These are phyloP conservation scores for Muscicapa comitata DNA, from an alignment of 2,797 vertebrate species.

Conservation along the genomic window DNA sequence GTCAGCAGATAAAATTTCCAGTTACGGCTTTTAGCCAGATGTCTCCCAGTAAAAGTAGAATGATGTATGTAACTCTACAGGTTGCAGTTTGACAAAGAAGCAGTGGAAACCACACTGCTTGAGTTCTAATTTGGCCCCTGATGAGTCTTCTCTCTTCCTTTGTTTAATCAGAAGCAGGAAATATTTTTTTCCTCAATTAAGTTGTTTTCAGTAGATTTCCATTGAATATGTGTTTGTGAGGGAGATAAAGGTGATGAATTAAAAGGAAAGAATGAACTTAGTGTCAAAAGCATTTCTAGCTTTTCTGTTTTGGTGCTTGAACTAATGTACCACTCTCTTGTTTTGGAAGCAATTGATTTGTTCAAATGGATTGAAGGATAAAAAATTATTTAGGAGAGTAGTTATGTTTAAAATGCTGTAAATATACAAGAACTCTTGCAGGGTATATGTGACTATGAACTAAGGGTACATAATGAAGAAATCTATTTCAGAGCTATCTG, in stretches of 20 bases:
- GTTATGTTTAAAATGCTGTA: neutral
- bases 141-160: neutral
- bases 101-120: neutral
- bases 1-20: neutral
- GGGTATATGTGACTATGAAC: neutral
- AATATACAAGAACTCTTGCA: neutral
- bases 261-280: neutral
- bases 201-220: neutral
- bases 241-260: neutral
- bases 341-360: neutral
- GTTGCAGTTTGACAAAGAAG: neutral
- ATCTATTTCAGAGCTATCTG: neutral
- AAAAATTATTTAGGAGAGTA: neutral
- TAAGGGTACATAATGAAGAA: neutral
- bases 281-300: neutral
- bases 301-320: neutral
- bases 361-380: neutral
- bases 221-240: rapidly evolving
- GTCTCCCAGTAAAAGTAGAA: neutral
- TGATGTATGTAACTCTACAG: neutral
- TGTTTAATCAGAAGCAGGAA: neutral
- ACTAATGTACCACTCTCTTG: neutral
- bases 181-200: neutral
- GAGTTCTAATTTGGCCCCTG: neutral
- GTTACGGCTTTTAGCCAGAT: neutral